Conservation (phyloP, 2,113 vertebrate species). For the Opisthocomus hoazin region DNA sequence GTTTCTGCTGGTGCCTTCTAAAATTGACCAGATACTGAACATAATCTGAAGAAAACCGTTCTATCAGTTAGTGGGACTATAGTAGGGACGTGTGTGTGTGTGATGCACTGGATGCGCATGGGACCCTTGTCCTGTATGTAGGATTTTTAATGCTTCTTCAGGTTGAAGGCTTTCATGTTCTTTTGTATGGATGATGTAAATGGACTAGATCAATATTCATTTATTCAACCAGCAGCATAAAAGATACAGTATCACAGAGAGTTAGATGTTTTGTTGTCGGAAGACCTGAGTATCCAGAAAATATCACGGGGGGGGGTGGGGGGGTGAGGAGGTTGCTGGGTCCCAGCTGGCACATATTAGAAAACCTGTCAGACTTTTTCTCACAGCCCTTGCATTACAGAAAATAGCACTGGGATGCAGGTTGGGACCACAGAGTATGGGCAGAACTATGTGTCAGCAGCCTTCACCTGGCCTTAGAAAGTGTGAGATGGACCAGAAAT, state of each 20-base stretch:
- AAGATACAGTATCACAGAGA: neutral
- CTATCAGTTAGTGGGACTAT: neutral
- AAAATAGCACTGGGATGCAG: neutral
- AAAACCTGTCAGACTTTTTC: neutral
- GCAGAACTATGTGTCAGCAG: neutral
- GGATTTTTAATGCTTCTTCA: neutral
- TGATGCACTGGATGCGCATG: neutral
- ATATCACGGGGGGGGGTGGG: too few relatives aligned
- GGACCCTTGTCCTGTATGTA: neutral
- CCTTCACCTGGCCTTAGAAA: neutral
- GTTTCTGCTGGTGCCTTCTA: neutral
- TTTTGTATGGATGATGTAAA: neutral
- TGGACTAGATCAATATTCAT: neutral
- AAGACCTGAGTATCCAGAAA: neutral
- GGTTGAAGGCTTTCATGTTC: neutral
- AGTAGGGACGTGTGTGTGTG: neutral
- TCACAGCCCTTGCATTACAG: neutral
- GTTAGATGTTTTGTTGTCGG: neutral
- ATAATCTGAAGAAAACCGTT: neutral
- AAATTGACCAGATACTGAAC: neutral
- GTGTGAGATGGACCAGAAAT: neutral
- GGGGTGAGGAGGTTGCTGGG: neutral
- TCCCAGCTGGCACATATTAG: neutral
- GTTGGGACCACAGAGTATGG: neutral
- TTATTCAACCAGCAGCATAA: neutral